Base-by-base conservation (phyloP, 1,140 invertebrate species). In the Telenomus remus region DNA sequence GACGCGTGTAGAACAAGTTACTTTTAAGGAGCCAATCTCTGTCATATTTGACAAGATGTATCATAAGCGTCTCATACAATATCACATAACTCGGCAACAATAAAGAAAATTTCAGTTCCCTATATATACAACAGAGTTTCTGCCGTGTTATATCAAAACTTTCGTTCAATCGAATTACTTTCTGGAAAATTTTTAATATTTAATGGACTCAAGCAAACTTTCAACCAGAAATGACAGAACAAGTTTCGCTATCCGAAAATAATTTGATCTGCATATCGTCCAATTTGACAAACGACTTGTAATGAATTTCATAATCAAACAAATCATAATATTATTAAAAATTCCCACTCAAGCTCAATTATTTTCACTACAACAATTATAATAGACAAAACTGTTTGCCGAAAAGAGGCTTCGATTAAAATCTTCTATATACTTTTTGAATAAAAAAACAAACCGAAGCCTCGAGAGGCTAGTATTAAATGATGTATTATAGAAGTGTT, bases 11-110 rank as follows among this genome's bases (percentile, higher is more conserved):
- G 61, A 43, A 70, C 61, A 44, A 71, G 57, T 73, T 78, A 78
- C 68, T 71, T 56, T 51, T 64, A 79, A 60, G 50, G 54, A 51
- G 14, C 54, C 66, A 74, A 65, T 70, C 69, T 78, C 48, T 70
- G 64, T 73, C 69, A 72, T 57, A 60, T 73, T 63, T 68, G 60
- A 65, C 66, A 70, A 61, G 66, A 61, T 51, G 44, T 54, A 50
- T 39, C 46, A 60, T 39, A 12, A 37, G 49, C 46, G 42, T 64
- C 49, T 33, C 19, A 27, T 27, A 27, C 19, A 27, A 55, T 75
- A 53, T 15, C 43, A 61, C 50, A 60, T 68, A 61, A 60, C 37
- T 55, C 16, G 34, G 6, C 19, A 51, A 63, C 59, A 63, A 61
- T 57, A 53, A 51, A 56, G 43, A 54, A 53, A 60, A 27, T 27